These are phyloP conservation scores for Pomatorhinus ruficollis DNA, from an alignment of 2,113 vertebrate species.

Conservation along the genomic window DNA sequence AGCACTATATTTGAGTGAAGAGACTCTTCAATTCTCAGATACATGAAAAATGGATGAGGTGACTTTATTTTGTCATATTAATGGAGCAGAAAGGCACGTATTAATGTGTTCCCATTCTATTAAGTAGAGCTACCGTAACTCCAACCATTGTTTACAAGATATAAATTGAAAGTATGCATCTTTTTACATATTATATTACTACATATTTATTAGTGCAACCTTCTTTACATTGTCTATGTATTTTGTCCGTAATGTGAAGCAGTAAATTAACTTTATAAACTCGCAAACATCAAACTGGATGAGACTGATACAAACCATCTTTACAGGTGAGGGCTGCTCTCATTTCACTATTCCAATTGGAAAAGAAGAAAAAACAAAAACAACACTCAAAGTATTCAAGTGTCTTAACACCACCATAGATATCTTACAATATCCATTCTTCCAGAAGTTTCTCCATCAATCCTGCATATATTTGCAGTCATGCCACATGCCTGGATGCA, in stretches of 20 bases:
- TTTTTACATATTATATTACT: neutral
- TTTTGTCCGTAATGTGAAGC: neutral
- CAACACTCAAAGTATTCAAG: neutral
- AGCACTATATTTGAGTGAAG: neutral
- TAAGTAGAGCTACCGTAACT: neutral
- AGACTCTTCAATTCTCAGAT: neutral
- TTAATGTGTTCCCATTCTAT: neutral
- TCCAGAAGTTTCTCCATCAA: neutral
- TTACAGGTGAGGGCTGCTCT: neutral
- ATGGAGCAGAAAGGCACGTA: neutral
- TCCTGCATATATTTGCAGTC: neutral
- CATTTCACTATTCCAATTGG: neutral
- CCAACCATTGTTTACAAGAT: neutral
- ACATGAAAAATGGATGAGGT: neutral
- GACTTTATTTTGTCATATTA: neutral
- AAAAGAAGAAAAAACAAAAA: neutral
- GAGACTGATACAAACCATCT: neutral
- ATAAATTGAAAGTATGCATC: neutral
- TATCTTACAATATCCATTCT: neutral
- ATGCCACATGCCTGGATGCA: neutral
- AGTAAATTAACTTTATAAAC: neutral
- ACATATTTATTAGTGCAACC: neutral
- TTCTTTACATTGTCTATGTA: neutral
- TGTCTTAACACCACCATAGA: neutral
- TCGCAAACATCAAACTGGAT: neutral